Conservation (phyloP, 2,113 vertebrate species). For the Triplophysa tibetana region DNA sequence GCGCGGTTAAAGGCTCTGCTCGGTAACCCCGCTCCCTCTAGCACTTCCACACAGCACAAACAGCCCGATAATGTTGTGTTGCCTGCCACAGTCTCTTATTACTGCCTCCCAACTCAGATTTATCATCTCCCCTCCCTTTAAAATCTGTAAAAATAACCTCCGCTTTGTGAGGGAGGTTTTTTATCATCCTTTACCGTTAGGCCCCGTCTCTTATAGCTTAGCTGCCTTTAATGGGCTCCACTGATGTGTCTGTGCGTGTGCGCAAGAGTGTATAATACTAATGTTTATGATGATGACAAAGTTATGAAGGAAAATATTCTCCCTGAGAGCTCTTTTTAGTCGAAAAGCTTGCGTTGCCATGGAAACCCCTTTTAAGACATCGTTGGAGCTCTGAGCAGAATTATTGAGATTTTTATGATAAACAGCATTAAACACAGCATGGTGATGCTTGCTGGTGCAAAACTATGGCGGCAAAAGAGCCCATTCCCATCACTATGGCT, state of each 20-base stretch:
- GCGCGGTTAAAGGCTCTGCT: slow-evolving; percentile 29
- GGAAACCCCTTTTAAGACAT: background rate
- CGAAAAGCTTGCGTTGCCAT: slow-evolving; percentile 15
- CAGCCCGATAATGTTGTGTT: slow-evolving; percentile 46
- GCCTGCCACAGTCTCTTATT: slow-evolving; percentile 43
- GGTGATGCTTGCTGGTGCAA: too few relatives aligned
- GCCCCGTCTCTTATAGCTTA: slow-evolving; percentile 34
- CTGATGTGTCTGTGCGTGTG: slow-evolving; percentile 34
- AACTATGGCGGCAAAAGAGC: too few relatives aligned
- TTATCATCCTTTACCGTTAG: slow-evolving; percentile 39
- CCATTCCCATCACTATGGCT: too few relatives aligned
- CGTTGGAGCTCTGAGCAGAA: background rate
- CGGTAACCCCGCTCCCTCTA: slow-evolving; percentile 22
- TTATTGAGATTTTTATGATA: slow-evolving; percentile 26
- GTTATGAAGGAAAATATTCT: slow-evolving; percentile 38
- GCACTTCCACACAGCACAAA: slow-evolving; percentile 39
- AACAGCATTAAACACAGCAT: background rate
- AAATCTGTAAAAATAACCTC: slow-evolving; percentile 41
- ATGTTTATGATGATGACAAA: slow-evolving; percentile 43
- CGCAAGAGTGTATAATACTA: slow-evolving; percentile 32
- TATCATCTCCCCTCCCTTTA: slow-evolving; percentile 39
- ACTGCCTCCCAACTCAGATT: slow-evolving; percentile 40
- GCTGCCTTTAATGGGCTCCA: slow-evolving; percentile 37
- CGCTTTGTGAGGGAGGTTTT: slow-evolving; percentile 32
- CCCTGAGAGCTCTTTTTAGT: slow-evolving; percentile 24